Percentiles rank a stretch among this genome's conserved stretches.
phyloP scores from a whole-genome alignment of 1,140 invertebrate genomes.

The Camponotus floridanus region DNA sequence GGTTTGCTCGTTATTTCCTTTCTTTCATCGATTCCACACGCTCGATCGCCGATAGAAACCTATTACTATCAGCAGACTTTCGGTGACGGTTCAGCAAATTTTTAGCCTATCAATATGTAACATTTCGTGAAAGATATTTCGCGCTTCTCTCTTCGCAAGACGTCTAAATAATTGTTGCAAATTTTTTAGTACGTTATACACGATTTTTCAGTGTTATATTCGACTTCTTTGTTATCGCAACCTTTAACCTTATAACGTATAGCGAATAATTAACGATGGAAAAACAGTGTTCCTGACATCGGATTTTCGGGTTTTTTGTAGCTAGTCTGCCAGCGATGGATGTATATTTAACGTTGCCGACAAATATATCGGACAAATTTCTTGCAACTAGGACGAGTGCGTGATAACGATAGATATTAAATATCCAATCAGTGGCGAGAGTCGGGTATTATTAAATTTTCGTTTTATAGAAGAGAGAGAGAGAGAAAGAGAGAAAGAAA shows the following conservation, averaged over 20 bases:
- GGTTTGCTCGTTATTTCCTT: conserved; percentile 52
- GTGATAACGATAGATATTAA: not conserved
- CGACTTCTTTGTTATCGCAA: not conserved
- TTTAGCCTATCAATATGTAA: conserved; percentile 13
- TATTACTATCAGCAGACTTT: conserved; percentile 20
- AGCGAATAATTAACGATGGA: conserved; percentile 12
- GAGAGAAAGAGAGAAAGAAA: not conserved
- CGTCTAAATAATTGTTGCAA: not conserved
- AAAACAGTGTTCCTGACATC: conserved; percentile 10
- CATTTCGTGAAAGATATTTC: conserved; percentile 8
- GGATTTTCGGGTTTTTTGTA: conserved; percentile 1
- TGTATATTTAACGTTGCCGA: not conserved
- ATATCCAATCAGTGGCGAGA: conserved; percentile 1
- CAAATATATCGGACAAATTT: not conserved
- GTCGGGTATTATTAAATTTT: not conserved
- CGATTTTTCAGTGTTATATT: not conserved
- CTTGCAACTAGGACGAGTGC: not conserved
- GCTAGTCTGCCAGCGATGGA: not conserved
- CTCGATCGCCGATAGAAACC: conserved; percentile 47
- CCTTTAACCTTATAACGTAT: not conserved
- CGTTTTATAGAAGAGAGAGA: not conserved
- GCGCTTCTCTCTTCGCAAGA: not conserved
- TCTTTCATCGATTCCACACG: conserved; percentile 66
- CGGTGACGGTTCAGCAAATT: not conserved
- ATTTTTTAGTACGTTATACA: not conserved